Evolutionary conservation across 2,888 invertebrate genomes (phyloP).

Genomic region (Caenorhabditis doughertyi): DNA sequence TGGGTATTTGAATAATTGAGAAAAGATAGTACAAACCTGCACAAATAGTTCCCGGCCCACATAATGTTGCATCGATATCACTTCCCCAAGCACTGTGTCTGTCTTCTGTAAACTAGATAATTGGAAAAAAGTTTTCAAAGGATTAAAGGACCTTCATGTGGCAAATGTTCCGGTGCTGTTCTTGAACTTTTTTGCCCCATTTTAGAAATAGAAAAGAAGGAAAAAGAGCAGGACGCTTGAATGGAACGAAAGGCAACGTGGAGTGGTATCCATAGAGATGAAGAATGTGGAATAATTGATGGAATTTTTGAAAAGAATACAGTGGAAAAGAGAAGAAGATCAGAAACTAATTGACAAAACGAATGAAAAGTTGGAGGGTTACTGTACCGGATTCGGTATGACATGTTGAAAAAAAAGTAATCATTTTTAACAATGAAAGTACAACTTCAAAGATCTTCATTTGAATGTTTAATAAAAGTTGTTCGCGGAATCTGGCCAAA

Average conservation of each 20-base stretch:
- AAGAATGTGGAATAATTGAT: slow-evolving; percentile 5
- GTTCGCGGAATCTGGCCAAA: no score
- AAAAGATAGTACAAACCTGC: slow-evolving; percentile 10
- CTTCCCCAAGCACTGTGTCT: slow-evolving; percentile 49
- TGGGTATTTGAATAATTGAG: background rate
- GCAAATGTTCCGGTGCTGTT: slow-evolving; percentile 36
- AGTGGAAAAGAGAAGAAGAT: background rate
- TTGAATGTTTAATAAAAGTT: no score
- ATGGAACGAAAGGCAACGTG: background rate
- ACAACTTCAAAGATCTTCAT: no score
- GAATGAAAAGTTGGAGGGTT: no score
- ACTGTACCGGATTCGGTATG: no score
- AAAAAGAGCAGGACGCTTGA: background rate
- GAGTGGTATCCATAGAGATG: background rate
- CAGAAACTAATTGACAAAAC: slow-evolving; percentile 11
- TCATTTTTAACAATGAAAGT: no score
- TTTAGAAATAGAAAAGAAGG: background rate
- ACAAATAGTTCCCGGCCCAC: slow-evolving; percentile 54
- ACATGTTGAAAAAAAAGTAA: no score
- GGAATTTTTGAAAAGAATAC: background rate
- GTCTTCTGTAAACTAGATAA: slow-evolving; percentile 29
- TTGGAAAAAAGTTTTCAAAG: background rate
- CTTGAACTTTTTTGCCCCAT: slow-evolving; percentile 40
- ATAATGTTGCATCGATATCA: slow-evolving; percentile 52
- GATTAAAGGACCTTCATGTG: background rate